These are phyloP conservation scores for Hexactinellida sp. DNA, from an alignment of 37 sponge, comb jelly and placozoan species.

Conservation along the genomic window DNA sequence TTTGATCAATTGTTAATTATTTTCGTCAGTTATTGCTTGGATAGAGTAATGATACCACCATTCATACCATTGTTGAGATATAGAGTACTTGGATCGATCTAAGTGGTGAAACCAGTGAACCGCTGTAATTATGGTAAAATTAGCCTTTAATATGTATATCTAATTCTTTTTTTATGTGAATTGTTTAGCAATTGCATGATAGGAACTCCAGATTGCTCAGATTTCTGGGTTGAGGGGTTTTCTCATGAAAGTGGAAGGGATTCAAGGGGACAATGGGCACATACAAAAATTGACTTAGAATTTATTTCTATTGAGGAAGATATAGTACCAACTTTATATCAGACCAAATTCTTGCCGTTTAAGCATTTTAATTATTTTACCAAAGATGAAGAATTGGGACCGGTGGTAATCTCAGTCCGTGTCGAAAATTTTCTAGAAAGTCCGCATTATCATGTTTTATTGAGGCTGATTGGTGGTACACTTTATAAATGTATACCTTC, in stretches of 20 bases:
- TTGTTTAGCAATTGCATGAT: too few species aligned
- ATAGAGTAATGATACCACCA: too few species aligned
- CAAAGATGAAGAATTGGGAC: background rate
- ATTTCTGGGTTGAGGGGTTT: background rate
- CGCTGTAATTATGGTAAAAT: too few species aligned
- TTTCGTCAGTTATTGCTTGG: too few species aligned
- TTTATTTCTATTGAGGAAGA: conserved; percentile 14
- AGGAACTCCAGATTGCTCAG: too few species aligned
- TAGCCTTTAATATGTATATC: too few species aligned
- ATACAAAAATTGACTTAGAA: background rate
- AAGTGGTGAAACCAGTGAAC: too few species aligned
- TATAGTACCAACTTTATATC: background rate
- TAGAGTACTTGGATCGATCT: too few species aligned
- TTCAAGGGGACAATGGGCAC: background rate
- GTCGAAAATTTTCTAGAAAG: background rate
- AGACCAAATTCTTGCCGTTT: background rate
- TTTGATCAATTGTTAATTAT: too few species aligned
- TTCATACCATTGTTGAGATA: too few species aligned
- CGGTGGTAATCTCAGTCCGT: background rate
- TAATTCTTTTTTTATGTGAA: too few species aligned
- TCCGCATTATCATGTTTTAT: background rate
- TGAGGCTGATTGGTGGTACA: background rate
- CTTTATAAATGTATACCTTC: background rate
- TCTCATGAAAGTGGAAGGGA: background rate
- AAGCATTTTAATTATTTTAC: background rate